Conservation (phyloP, 2,797 vertebrate genomes). For the Orientallactaga sibirica region DNA sequence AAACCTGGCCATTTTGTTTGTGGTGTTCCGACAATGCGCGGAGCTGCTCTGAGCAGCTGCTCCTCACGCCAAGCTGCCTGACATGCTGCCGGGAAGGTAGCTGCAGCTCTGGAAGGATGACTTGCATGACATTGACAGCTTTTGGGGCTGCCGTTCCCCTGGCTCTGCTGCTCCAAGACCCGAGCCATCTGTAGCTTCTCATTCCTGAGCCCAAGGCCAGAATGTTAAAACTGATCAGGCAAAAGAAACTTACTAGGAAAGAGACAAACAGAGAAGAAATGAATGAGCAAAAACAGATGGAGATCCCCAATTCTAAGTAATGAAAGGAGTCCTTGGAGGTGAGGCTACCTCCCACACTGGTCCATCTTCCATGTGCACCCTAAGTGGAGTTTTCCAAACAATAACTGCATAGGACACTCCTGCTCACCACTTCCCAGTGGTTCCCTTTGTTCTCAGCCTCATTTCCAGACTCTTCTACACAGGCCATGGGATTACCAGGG, state of each 20-base stretch:
- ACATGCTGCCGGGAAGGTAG: slow-evolving; percentile 74
- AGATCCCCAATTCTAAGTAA: neutral
- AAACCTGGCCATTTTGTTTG: slow-evolving; percentile 66
- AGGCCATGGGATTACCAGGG: neutral
- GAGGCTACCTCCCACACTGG: neutral
- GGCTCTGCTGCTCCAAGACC: slow-evolving; percentile 67
- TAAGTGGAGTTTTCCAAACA: neutral
- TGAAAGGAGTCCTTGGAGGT: neutral
- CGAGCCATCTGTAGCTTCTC: slow-evolving; percentile 77
- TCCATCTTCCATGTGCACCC: rapidly evolving
- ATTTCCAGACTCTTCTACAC: neutral
- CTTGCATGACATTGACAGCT: slow-evolving; percentile 79
- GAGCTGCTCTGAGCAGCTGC: slow-evolving; percentile 65
- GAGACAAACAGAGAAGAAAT: neutral
- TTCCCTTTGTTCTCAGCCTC: neutral
- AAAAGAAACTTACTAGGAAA: slow-evolving; percentile 40
- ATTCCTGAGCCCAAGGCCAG: slow-evolving; percentile 66
- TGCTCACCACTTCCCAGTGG: rapidly evolving
- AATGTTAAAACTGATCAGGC: slow-evolving; percentile 66
- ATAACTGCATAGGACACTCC: neutral
- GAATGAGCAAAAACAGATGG: rapidly evolving
- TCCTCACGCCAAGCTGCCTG: slow-evolving; percentile 64
- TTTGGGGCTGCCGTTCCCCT: slow-evolving; percentile 59
- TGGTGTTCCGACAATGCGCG: slow-evolving; percentile 52
- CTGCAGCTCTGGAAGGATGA: slow-evolving; percentile 69